Evolutionary conservation across 2,888 invertebrate genomes (phyloP), one percentile per base, ranked within the genome.

Genomic region (Machimus rusticus): DNA sequence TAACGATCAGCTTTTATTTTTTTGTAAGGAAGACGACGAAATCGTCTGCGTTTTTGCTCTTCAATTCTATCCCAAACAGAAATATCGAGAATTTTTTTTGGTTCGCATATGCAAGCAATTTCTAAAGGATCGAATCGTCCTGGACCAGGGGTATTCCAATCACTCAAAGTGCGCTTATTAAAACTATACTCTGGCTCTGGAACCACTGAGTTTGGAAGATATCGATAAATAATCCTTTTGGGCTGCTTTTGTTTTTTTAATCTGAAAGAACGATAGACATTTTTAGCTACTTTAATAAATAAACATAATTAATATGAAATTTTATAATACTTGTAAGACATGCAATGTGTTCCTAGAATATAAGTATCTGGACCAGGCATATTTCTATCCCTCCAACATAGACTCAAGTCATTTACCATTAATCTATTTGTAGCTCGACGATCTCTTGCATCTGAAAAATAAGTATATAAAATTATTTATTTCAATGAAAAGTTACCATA

Each of bases 301-400:
- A 66, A 43, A 79, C n/a, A n/a, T 12, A 39, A 43, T 34, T 34
- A 34, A 34, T 34, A 34, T 5, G 23, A 19, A 39, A 5, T 19
- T 39, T 79, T 46, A 16, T 6, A 31, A 28, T 46, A 46, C n/a
- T 74, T 85, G 23, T 46, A 19, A 5, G 57, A 6, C 12, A 78
- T 31, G 39, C 46, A 66, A 78, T 87, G 85, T 66, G 84, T 88
- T 5, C 66, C 34, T 31, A 90, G 89, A 39, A 88, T 90, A 88
- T 94, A 94, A 86, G 92, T 90, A 0, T 93, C 93, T 0, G 95
- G 94, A 0, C 94, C 94, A 0, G 95, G 95, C 0, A 93, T 93
- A 0, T 91, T 89, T 0, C 94, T 93, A 81, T 93, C 92, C 76
- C 92, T 93, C 37, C 93, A 91, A 89, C 94, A 94, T 91, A 94